Evolutionary conservation across 2,797 vertebrate species (phyloP), one percentile per base, ranked within the genome.

Genomic region (Pogonophryne albipinna): DNA sequence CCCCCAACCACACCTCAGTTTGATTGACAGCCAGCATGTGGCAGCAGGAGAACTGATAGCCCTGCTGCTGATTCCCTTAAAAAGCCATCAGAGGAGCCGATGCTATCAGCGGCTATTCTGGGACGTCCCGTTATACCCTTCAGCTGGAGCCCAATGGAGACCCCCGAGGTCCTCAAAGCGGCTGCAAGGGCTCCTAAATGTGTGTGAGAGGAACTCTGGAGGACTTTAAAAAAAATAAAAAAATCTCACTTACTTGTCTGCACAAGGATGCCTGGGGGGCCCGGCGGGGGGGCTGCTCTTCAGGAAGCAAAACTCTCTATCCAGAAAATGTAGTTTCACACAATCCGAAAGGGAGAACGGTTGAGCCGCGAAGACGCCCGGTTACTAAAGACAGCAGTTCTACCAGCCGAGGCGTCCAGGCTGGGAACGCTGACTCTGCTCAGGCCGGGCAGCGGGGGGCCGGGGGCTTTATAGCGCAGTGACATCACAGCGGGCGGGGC

Each of bases 391-490:
- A 86, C 90, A 91, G 97, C 97, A 97, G 97, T 98, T 96, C 98
- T 97, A 97, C 98, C 97, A 99, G 97, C 98, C 97, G 97, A 99
- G 97, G 97, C 96, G 96, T 91, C 86, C 88, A 96, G 97, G 98
- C 96, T 94, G 97, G 97, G 97, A 98, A 98, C 97, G 97, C 97
- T 95, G 97, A 96, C 88, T 97, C 97, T 97, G 97, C 97, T 99
- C 96, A 96, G 94, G 96, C 96, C 90, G 80, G 94, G 76, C 94
- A 92, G 95, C 83, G 93, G 89, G 94, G 94, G 71, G 73, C 81
- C 81, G 94, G 88, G 90, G 95, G 88, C 95, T 97, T 95, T 99
- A 97, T 99, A 99, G 96, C 90, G 76, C 93, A 80, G 91, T 96
- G 94, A 93, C 94, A 88, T 93, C 89, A 90, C 63, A 45, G 74